phyloP scores from a whole-genome alignment of 37 sponge, comb jelly and placozoan species.

The Diacarnus erythraeanus region DNA sequence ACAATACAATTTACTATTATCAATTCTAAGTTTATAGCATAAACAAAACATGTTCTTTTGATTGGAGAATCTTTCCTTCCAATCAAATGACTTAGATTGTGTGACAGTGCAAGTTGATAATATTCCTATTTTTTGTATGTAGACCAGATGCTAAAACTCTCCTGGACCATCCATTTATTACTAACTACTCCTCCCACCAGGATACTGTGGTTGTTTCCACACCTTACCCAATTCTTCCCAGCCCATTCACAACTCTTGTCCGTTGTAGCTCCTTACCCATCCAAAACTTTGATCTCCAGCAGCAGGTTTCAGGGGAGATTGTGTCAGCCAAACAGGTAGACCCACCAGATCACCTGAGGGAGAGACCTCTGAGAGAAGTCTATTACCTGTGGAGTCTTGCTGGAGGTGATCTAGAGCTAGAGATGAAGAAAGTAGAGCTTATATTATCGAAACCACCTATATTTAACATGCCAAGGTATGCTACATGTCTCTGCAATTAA shows the following conservation, averaged over 20 bases:
- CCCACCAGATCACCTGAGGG: slow-evolving; percentile 32
- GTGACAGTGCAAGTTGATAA: not conserved
- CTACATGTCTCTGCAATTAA: too few relatives aligned
- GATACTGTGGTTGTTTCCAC: not conserved
- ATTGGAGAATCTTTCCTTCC: too few relatives aligned
- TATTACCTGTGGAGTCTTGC: slow-evolving; percentile 95
- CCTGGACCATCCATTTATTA: slow-evolving; percentile 26
- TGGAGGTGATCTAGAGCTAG: slow-evolving; percentile 90
- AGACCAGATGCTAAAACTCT: slow-evolving; percentile 24
- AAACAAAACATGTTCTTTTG: too few relatives aligned
- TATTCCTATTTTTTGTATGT: not conserved
- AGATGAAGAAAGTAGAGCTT: slow-evolving; percentile 73
- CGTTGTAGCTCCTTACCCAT: slow-evolving; percentile 22
- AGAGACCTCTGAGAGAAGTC: slow-evolving; percentile 76
- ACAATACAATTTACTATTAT: too few relatives aligned
- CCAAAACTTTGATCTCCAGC: slow-evolving; percentile 3
- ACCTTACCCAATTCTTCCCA: slow-evolving; percentile 27
- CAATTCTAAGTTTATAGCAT: too few relatives aligned
- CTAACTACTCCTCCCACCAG: not conserved
- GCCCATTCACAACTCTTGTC: slow-evolving; percentile 26
- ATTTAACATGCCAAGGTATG: slow-evolving; percentile 68
- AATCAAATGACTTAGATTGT: too few relatives aligned
- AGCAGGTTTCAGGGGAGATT: not conserved
- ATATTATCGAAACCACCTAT: slow-evolving; percentile 76
- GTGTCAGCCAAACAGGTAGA: not conserved